Percentiles rank a stretch among this genome's conserved stretches.
phyloP scores from a whole-genome alignment of 2,113 vertebrate species.

The Psephotus haematonotus region DNA sequence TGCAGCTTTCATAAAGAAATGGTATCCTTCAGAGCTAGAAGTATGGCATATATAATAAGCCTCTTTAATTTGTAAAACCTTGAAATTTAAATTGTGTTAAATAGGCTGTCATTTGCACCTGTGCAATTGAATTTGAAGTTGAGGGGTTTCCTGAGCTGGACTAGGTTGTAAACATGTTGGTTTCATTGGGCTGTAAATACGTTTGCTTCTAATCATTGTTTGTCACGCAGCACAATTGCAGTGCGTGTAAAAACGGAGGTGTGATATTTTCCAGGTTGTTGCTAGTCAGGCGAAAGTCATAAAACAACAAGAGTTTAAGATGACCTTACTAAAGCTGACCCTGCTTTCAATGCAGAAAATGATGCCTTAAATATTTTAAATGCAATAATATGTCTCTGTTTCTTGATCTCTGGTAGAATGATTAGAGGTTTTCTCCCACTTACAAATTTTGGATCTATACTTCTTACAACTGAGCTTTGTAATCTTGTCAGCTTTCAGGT shows the following conservation, averaged over 20 bases:
- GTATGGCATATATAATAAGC: neutral
- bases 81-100: constrained; percentile 23
- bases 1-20: neutral
- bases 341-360: constrained; percentile 72
- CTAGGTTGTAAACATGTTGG: neutral
- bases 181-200: neutral
- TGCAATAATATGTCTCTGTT: constrained; percentile 40
- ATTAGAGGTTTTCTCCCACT: neutral
- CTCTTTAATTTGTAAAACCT: constrained; percentile 38
- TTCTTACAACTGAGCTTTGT: neutral
- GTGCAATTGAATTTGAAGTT: neutral
- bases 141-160: neutral
- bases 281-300: constrained; percentile 76
- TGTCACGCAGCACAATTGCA: neutral
- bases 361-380: constrained; percentile 72
- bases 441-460: neutral
- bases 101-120: constrained; percentile 2
- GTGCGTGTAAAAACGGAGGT: neutral
- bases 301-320: constrained; percentile 76
- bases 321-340: constrained; percentile 75
- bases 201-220: neutral
- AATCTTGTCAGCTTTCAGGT: constrained; percentile 51
- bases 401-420: neutral
- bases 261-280: constrained; percentile 64
- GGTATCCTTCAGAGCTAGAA: neutral